Conservation (phyloP, 2,113 vertebrate genomes). For the Hippocampus abdominalis region DNA sequence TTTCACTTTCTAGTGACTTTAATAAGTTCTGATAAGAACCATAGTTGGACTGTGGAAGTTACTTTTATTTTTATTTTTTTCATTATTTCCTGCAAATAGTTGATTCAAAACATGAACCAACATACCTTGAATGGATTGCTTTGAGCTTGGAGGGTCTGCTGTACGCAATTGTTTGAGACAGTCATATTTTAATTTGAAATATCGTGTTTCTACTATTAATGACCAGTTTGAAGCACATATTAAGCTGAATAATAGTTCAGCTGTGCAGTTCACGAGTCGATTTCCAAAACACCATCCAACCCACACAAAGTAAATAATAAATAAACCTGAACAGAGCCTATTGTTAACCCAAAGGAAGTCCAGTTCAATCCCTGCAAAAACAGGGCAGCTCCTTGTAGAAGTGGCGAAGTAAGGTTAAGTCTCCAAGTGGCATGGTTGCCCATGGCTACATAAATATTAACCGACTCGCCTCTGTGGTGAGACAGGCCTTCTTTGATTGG, state of each 20-base stretch:
- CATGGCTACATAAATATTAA: slow-evolving; percentile 74
- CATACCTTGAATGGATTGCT: background rate
- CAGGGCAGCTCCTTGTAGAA: slow-evolving; percentile 34
- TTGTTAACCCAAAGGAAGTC: slow-evolving; percentile 29
- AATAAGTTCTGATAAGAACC: background rate
- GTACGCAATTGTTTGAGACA: too few relatives aligned
- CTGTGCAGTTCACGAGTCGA: background rate
- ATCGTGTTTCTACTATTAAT: background rate
- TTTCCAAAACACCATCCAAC: background rate
- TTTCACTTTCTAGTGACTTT: too few relatives aligned
- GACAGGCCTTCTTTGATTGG: slow-evolving; percentile 64
- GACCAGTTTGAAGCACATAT: background rate
- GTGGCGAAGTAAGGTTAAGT: slow-evolving; percentile 46
- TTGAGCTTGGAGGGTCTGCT: background rate
- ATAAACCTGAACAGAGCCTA: slow-evolving; percentile 5
- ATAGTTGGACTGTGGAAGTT: background rate
- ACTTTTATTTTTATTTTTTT: too few relatives aligned
- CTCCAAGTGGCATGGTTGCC: slow-evolving; percentile 54
- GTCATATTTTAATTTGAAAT: background rate
- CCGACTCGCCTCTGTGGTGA: slow-evolving; percentile 46
- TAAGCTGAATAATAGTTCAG: background rate
- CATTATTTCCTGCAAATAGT: too few relatives aligned
- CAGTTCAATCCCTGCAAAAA: slow-evolving; percentile 25
- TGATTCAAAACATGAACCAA: background rate
- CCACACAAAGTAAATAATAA: background rate